phyloP scores from a whole-genome alignment of 2,113 vertebrate species.

The Platycercus adscitus region DNA sequence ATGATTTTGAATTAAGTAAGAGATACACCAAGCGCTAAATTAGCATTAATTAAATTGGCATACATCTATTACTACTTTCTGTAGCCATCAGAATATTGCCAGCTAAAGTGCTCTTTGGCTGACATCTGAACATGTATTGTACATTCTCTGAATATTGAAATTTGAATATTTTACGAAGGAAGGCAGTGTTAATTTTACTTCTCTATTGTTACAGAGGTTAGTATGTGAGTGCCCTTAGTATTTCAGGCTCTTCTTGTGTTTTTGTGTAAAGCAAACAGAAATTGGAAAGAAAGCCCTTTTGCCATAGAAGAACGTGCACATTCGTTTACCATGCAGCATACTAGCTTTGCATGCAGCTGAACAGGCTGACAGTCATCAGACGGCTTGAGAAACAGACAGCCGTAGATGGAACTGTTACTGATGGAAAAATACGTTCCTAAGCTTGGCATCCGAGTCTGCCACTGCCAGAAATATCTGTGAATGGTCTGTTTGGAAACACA shows the following conservation, averaged over 20 bases:
- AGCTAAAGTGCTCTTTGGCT: not conserved
- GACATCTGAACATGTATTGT: not conserved
- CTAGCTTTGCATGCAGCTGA: not conserved
- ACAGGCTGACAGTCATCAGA: not conserved
- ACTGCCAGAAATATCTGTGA: constrained; percentile 8
- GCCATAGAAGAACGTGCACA: not conserved
- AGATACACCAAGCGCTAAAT: constrained; percentile 1
- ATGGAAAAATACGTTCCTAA: constrained; percentile 8
- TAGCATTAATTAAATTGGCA: constrained; percentile 32
- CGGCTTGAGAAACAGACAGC: not conserved
- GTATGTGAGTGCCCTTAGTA: not conserved
- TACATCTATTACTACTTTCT: constrained; percentile 15
- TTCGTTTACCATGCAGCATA: not conserved
- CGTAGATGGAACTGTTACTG: not conserved
- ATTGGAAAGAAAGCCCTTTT: not conserved
- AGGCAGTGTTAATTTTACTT: not conserved
- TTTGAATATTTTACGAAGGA: not conserved
- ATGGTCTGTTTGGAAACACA: not conserved
- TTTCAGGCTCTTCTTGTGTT: not conserved
- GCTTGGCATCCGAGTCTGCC: not conserved
- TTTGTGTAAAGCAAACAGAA: not conserved
- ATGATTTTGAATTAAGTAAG: constrained; percentile 24
- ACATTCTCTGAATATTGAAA: not conserved
- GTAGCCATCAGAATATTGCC: not conserved
- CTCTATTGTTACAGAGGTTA: not conserved